Evolutionary conservation across 53 echinoderm and acorn worm genomes (phyloP).

Genomic region (Holothuria scabra): DNA sequence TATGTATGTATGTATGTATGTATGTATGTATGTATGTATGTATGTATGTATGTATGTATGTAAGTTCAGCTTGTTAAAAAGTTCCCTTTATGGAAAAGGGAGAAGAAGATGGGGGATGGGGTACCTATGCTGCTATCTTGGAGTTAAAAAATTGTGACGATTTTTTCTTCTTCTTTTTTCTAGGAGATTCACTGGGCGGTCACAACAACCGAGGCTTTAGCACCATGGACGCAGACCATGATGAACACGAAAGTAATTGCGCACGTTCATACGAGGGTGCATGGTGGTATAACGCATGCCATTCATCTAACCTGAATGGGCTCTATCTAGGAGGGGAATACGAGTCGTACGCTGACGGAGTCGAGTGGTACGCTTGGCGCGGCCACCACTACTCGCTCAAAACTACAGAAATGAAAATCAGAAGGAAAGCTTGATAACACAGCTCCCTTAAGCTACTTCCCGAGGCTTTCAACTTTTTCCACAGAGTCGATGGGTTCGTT

Average conservation of each 20-base stretch:
- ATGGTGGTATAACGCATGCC: slow-evolving; percentile 55
- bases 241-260: neutral
- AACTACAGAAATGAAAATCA: slow-evolving; percentile 51
- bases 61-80: too few species aligned
- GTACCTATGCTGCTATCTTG: too few species aligned
- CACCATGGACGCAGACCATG: slow-evolving; percentile 45
- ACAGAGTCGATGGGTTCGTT: too few species aligned
- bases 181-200: neutral
- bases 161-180: neutral
- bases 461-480: too few species aligned
- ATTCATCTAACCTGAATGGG: slow-evolving; percentile 49
- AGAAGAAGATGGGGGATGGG: too few species aligned
- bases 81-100: too few species aligned
- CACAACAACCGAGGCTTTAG: neutral
- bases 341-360: slow-evolving; percentile 49
- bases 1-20: too few species aligned
- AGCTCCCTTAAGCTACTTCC: too few species aligned
- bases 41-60: too few species aligned
- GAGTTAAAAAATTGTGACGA: too few species aligned
- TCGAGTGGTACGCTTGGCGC: slow-evolving; percentile 44
- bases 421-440: neutral
- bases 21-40: too few species aligned
- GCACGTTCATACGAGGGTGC: slow-evolving; percentile 21
- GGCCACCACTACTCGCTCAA: slow-evolving; percentile 51
- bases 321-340: slow-evolving; percentile 45